These are phyloP conservation scores for Acanthosepion esculentum DNA, from an alignment of 2,888 invertebrate species.

Conservation along the genomic window DNA sequence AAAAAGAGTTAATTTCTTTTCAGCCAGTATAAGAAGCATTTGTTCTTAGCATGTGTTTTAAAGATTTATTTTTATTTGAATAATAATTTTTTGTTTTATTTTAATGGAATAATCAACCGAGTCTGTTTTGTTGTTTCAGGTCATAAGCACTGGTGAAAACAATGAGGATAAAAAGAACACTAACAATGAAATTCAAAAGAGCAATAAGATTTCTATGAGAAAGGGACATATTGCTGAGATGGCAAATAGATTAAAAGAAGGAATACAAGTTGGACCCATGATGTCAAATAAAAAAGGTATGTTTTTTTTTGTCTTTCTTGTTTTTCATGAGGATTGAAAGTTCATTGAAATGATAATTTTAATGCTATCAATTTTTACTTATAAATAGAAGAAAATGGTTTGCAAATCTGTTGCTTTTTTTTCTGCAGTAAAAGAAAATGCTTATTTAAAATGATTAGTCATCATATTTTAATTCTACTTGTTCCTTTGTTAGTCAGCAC, in stretches of 20 bases:
- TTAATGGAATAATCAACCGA: background rate
- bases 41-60: too few species aligned
- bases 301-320: background rate
- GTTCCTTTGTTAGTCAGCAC: too few species aligned
- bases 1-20: too few species aligned
- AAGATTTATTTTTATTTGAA: background rate
- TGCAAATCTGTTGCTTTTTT: background rate
- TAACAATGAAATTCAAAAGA: conserved; percentile 54
- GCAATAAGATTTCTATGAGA: conserved; percentile 64
- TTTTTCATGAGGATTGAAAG: background rate
- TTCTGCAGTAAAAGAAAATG: background rate
- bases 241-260: conserved; percentile 68
- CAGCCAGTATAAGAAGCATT: too few species aligned
- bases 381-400: background rate
- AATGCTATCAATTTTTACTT: background rate
- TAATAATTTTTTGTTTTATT: background rate
- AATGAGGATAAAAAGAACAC: conserved; percentile 58
- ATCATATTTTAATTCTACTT: too few species aligned
- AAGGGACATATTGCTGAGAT: conserved; percentile 60
- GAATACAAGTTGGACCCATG: conserved; percentile 60
- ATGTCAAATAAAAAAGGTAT: conserved; percentile 67
- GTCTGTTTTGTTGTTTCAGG: background rate
- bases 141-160: conserved; percentile 48
- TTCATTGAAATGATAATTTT: background rate
- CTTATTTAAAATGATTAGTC: background rate